Conservation (phyloP, 2,113 vertebrate genomes). For the Campylorhamphus procurvoides region DNA sequence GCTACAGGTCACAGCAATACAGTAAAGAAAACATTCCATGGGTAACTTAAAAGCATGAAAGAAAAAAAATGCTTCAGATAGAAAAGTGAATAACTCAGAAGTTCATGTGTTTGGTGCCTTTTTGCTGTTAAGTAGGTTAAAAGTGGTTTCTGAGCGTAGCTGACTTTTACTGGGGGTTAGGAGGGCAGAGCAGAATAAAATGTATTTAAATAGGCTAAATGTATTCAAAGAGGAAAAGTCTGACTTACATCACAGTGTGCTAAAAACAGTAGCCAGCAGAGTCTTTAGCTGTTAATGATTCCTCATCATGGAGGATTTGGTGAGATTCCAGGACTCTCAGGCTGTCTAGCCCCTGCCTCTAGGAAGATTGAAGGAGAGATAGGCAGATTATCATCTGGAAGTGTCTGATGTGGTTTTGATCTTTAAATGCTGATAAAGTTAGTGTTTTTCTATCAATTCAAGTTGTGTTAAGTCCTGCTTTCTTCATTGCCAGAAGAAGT, state of each 20-base stretch:
- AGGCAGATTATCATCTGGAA: slow-evolving; percentile 20
- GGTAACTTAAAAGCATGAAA: neutral
- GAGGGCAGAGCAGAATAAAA: slow-evolving; percentile 13
- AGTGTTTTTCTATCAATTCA: neutral
- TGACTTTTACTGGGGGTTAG: neutral
- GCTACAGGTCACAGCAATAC: neutral
- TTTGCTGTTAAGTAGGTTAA: neutral
- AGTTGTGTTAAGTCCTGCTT: neutral
- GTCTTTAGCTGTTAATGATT: slow-evolving; percentile 49
- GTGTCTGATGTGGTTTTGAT: neutral
- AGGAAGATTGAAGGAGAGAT: neutral
- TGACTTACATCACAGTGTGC: neutral
- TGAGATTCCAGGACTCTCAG: slow-evolving; percentile 15
- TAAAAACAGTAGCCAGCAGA: slow-evolving; percentile 22
- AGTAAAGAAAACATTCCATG: neutral
- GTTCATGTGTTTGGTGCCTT: neutral
- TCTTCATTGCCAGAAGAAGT: neutral
- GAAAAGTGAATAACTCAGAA: neutral
- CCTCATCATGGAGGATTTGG: neutral
- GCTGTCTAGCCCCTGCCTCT: neutral
- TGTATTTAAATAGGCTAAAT: slow-evolving; percentile 1
- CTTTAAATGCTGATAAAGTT: neutral
- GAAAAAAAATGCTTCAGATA: neutral
- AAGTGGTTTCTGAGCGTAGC: neutral
- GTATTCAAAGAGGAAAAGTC: slow-evolving; percentile 2